phyloP scores from a whole-genome alignment of 2,113 vertebrate genomes.

The Onychostoma macrolepis region DNA sequence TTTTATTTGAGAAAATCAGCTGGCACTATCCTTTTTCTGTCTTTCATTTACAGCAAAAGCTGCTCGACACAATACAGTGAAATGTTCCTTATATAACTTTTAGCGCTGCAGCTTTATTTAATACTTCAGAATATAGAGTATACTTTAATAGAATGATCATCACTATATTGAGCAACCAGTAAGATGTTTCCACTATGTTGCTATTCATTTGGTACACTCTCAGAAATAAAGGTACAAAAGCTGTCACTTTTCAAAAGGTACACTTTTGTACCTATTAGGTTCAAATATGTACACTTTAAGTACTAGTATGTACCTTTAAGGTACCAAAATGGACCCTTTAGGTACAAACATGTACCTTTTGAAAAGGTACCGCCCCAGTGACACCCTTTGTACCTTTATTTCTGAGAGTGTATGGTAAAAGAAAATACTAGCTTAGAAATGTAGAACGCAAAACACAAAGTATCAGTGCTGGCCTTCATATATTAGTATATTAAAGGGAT shows the following conservation, averaged over 20 bases:
- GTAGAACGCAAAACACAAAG: background rate
- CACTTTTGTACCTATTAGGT: too few relatives aligned
- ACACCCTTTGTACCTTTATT: too few relatives aligned
- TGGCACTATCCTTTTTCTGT: slow-evolving; percentile 68
- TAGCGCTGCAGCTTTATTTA: slow-evolving; percentile 32
- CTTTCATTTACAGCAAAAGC: slow-evolving; percentile 57
- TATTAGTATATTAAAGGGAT: too few relatives aligned
- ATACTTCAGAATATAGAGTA: background rate
- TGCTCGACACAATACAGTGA: slow-evolving; percentile 64
- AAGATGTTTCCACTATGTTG: background rate
- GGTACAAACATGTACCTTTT: too few relatives aligned
- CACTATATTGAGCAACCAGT: background rate
- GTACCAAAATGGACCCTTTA: too few relatives aligned
- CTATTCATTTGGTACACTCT: background rate
- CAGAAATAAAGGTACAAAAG: too few relatives aligned
- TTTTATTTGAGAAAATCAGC: slow-evolving; percentile 61
- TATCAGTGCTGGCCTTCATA: background rate
- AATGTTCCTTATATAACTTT: slow-evolving; percentile 54
- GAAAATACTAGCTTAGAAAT: background rate
- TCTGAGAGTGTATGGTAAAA: background rate
- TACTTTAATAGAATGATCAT: background rate
- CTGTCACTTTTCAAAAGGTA: too few relatives aligned
- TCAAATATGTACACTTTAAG: too few relatives aligned
- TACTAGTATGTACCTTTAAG: too few relatives aligned
- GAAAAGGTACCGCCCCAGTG: too few relatives aligned